phyloP scores from a whole-genome alignment of 1,140 invertebrate genomes.

The Drosophila funebris region DNA sequence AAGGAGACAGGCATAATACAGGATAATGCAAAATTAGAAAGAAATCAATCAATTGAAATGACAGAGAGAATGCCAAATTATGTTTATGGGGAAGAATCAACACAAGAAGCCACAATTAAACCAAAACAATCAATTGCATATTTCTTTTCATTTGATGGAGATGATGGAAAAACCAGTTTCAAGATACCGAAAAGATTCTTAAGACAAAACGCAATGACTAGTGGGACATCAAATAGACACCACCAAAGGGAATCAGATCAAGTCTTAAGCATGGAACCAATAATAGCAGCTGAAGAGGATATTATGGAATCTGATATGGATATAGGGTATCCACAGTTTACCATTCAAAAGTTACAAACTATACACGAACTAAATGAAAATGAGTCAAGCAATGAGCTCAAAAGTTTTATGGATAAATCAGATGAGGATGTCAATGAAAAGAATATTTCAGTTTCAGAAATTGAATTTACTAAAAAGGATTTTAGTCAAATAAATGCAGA shows the following conservation, averaged over 20 bases:
- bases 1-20: not conserved
- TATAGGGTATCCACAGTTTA: conserved; percentile 36
- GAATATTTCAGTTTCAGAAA: not conserved
- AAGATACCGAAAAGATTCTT: conserved; percentile 56
- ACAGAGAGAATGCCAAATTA: conserved; percentile 48
- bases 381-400: conserved; percentile 27
- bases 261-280: not conserved
- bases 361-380: conserved; percentile 65
- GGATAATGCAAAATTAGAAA: not conserved
- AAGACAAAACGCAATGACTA: not conserved
- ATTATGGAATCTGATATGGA: conserved; percentile 26
- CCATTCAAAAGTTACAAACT: conserved; percentile 52
- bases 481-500: not conserved
- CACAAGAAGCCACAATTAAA: conserved; percentile 9
- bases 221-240: not conserved
- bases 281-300: conserved; percentile 29
- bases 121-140: conserved; percentile 52
- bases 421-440: not conserved
- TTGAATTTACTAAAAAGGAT: not conserved
- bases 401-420: not conserved
- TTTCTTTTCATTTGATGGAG: conserved; percentile 61
- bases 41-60: not conserved
- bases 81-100: conserved; percentile 22
- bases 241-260: not conserved
- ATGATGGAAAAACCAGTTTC: conserved; percentile 49